A percentile compares a stretch with the other conserved stretches of the same genome.
Evolutionary conservation across 2,888 invertebrate species (phyloP).

Genomic region (Melanostoma mellinum): DNA sequence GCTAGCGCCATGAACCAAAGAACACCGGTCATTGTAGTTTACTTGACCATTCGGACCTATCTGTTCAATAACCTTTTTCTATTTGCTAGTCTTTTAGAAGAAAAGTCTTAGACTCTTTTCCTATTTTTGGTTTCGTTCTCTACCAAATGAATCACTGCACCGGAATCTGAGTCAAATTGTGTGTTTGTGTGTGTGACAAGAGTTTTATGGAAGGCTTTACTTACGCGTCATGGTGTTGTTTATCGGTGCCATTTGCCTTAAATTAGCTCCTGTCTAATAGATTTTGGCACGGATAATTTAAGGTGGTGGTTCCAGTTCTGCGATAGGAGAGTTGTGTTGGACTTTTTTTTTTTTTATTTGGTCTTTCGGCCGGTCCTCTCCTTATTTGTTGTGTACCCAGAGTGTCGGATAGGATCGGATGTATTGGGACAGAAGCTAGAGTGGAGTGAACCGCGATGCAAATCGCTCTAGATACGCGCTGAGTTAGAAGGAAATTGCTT

Average conservation of each 20-base stretch:
- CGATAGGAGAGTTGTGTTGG: conserved; percentile 30
- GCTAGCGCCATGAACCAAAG: conserved; percentile 69
- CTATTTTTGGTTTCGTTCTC: conserved; percentile 38
- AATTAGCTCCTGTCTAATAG: conserved; percentile 73
- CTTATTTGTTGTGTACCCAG: conserved; percentile 40
- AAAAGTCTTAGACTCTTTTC: conserved; percentile 57
- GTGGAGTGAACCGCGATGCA: conserved; percentile 56
- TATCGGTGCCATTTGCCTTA: conserved; percentile 72
- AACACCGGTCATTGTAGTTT: conserved; percentile 53
- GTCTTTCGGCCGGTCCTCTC: conserved; percentile 44
- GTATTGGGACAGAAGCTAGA: conserved; percentile 66
- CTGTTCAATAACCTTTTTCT: conserved; percentile 50
- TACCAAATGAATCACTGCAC: conserved; percentile 69
- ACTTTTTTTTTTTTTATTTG: neutral
- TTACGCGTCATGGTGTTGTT: conserved; percentile 72
- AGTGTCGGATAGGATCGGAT: conserved; percentile 48
- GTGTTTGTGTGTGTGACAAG: conserved; percentile 19
- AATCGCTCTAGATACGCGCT: conserved; percentile 64
- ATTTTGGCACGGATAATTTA: conserved; percentile 72
- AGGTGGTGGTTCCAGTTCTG: conserved; percentile 65
- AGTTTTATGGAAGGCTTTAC: conserved; percentile 56
- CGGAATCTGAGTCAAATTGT: conserved; percentile 48
- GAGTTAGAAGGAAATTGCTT: conserved; percentile 69
- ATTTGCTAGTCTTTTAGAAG: conserved; percentile 26
- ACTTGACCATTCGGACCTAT: conserved; percentile 46